Evolutionary conservation across 2,888 invertebrate genomes (phyloP).

Genomic region (Rotaria macrura): DNA sequence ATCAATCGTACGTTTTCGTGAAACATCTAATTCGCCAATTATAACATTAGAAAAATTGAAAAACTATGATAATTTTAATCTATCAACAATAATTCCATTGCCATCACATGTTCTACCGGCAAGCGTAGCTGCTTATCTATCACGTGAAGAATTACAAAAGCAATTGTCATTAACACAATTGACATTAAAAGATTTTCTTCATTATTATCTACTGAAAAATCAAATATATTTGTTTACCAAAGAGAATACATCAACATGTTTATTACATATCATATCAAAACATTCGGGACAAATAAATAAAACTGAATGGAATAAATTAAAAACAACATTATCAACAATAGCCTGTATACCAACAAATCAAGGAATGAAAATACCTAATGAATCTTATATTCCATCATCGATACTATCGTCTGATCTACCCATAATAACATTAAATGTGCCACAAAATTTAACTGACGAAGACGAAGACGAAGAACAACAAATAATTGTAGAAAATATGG

Average conservation of each 20-base stretch:
- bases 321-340: neutral
- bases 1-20: neutral
- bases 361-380: conserved; percentile 4
- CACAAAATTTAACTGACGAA: neutral
- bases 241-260: neutral
- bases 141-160: neutral
- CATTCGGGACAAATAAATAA: neutral
- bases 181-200: neutral
- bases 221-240: neutral
- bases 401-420: neutral
- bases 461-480: neutral
- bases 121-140: neutral
- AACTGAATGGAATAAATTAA: conserved; percentile 3
- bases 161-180: conserved; percentile 9
- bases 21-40: neutral
- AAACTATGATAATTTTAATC: conserved; percentile 7
- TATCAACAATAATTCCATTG: neutral
- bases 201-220: neutral
- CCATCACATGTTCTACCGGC: neutral
- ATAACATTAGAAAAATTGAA: neutral
- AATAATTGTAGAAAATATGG: neutral
- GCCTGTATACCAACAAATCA: neutral
- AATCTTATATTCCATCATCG: neutral
- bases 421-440: neutral
- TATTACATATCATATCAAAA: neutral